These are phyloP conservation scores for Nephrotoma appendiculata DNA, from an alignment of 2,888 invertebrate species.

Conservation along the genomic window DNA sequence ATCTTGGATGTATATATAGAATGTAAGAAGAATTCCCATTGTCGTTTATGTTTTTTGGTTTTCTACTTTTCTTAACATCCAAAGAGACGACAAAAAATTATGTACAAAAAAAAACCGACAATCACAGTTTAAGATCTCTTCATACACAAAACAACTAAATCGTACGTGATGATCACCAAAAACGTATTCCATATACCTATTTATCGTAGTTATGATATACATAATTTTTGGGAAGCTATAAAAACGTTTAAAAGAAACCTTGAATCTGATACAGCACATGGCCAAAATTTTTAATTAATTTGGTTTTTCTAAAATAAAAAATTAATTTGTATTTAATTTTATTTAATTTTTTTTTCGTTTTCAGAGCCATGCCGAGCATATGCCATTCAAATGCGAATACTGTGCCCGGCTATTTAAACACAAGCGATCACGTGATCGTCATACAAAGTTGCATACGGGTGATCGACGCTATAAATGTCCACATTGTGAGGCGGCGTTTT, in stretches of 20 bases:
- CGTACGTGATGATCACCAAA: neutral
- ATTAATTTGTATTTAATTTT: neutral
- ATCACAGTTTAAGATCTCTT: neutral
- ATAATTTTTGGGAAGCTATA: conserved; percentile 1
- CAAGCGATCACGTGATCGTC: conserved; percentile 84
- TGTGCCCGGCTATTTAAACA: conserved; percentile 89
- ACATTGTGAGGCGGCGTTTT: conserved; percentile 85
- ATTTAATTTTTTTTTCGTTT: conserved; percentile 16
- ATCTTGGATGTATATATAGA: neutral
- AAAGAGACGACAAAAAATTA: neutral
- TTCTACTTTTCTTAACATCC: neutral
- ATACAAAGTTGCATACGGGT: conserved; percentile 85
- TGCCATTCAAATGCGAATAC: conserved; percentile 85
- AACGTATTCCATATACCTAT: neutral
- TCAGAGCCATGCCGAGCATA: conserved; percentile 81
- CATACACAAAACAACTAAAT: neutral
- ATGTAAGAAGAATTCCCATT: neutral
- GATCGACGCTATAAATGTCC: conserved; percentile 82
- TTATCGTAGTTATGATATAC: neutral
- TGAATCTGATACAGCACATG: neutral
- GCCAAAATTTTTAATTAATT: neutral
- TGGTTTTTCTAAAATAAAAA: neutral
- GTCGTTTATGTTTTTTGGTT: neutral
- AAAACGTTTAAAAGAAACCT: neutral
- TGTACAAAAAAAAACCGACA: neutral